Conservation (phyloP, 1,140 invertebrate species). For the Heliconius hermathena region DNA sequence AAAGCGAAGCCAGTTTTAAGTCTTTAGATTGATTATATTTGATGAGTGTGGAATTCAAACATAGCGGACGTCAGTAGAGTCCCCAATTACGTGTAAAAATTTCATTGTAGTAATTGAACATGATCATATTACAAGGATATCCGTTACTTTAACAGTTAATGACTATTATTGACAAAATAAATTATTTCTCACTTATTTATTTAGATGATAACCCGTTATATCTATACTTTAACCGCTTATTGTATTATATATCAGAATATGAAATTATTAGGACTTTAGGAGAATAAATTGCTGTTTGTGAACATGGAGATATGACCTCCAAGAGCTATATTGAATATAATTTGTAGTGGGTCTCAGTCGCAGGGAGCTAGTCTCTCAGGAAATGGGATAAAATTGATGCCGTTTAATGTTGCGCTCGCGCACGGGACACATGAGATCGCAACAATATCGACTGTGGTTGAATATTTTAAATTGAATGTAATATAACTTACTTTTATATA, state of each 20-base stretch:
- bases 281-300: background rate
- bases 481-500: no score
- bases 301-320: conserved; percentile 56
- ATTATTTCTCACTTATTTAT: background rate
- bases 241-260: background rate
- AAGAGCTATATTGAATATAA: conserved; percentile 70
- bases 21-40: conserved; percentile 12
- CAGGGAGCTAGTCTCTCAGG: conserved; percentile 62
- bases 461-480: background rate
- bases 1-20: conserved; percentile 1
- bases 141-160: conserved; percentile 9
- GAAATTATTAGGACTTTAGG: background rate
- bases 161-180: background rate
- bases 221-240: background rate
- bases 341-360: conserved; percentile 59
- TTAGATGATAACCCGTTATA: background rate
- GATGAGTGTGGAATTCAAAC: conserved; percentile 18
- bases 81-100: conserved; percentile 15
- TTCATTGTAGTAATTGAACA: conserved; percentile 23
- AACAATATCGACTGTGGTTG: conserved; percentile 16
- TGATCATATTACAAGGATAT: conserved; percentile 24
- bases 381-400: conserved; percentile 77
- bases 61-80: conserved; percentile 2
- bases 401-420: conserved; percentile 52
- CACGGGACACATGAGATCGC: conserved; percentile 37